Conservation (phyloP, 2,888 invertebrate species). For the Nebria brevicollis region DNA sequence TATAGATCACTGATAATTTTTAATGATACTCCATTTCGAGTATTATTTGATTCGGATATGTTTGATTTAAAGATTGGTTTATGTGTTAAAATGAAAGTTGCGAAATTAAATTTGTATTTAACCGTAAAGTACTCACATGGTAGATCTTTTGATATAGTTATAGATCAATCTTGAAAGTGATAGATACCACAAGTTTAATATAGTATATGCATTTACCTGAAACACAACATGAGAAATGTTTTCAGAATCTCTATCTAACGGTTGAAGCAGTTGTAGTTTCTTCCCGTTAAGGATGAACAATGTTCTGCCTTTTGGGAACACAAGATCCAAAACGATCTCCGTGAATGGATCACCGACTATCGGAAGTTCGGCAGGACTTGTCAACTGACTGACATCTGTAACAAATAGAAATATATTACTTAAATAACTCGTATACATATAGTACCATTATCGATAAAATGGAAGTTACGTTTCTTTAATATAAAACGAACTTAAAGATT, state of each 20-base stretch:
- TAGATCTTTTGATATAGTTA: no score
- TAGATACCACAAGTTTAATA: background rate
- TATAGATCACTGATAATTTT: slow-evolving; percentile 1
- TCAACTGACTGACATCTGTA: slow-evolving; percentile 85
- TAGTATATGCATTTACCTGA: slow-evolving; percentile 69
- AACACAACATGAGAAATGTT: slow-evolving; percentile 89
- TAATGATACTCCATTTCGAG: background rate
- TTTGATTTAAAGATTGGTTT: background rate
- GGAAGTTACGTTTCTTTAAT: no score
- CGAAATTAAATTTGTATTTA: background rate
- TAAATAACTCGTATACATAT: background rate
- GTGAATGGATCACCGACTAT: slow-evolving; percentile 84
- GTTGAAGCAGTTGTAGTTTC: slow-evolving; percentile 79
- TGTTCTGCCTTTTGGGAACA: slow-evolving; percentile 82
- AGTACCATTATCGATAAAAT: slow-evolving; percentile 8
- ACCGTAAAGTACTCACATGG: no score
- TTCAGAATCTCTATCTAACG: slow-evolving; percentile 86
- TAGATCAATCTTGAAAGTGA: no score
- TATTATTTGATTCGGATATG: background rate
- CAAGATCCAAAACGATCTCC: slow-evolving; percentile 80
- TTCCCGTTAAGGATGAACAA: slow-evolving; percentile 86
- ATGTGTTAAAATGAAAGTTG: background rate
- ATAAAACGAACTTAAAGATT: no score
- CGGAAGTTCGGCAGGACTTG: slow-evolving; percentile 82
- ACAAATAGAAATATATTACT: slow-evolving; percentile 49